Conservation (phyloP, 2,113 vertebrate species). For the Rhinichthys klamathensis region DNA sequence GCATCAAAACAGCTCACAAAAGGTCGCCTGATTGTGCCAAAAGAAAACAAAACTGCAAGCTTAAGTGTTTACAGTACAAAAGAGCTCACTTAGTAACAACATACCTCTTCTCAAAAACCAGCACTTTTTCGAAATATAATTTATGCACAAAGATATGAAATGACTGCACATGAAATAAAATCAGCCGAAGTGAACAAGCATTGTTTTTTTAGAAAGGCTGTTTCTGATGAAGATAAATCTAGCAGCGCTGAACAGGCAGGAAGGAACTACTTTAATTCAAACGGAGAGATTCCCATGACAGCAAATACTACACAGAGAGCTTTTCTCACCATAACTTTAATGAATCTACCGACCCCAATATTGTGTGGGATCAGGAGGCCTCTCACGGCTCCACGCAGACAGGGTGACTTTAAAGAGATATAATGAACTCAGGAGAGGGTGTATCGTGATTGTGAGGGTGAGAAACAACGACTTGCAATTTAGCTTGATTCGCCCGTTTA, state of each 20-base stretch:
- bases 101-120: background rate
- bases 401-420: constrained; percentile 3
- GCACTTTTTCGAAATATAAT: background rate
- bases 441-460: background rate
- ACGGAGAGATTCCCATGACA: constrained; percentile 13
- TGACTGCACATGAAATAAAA: background rate
- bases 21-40: background rate
- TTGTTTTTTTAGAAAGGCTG: background rate
- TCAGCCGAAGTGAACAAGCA: background rate
- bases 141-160: background rate
- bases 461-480: background rate
- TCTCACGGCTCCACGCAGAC: constrained; percentile 1
- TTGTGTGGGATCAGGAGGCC: constrained; percentile 33
- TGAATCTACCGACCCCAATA: constrained; percentile 44
- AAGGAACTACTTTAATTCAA: constrained; percentile 26
- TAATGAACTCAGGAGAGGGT: constrained; percentile 15
- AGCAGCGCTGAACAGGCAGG: background rate
- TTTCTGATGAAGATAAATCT: constrained; percentile 25
- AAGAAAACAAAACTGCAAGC: constrained; percentile 3
- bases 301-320: constrained; percentile 7
- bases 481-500: constrained; percentile 9
- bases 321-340: constrained; percentile 39
- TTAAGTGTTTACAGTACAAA: background rate
- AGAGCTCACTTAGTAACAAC: background rate
- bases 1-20: constrained; percentile 30